A percentile compares a stretch with the other conserved stretches of the same genome.
These are phyloP conservation scores for Gambelia wislizenii DNA, from an alignment of 2,797 vertebrate genomes.

Conservation along the genomic window DNA sequence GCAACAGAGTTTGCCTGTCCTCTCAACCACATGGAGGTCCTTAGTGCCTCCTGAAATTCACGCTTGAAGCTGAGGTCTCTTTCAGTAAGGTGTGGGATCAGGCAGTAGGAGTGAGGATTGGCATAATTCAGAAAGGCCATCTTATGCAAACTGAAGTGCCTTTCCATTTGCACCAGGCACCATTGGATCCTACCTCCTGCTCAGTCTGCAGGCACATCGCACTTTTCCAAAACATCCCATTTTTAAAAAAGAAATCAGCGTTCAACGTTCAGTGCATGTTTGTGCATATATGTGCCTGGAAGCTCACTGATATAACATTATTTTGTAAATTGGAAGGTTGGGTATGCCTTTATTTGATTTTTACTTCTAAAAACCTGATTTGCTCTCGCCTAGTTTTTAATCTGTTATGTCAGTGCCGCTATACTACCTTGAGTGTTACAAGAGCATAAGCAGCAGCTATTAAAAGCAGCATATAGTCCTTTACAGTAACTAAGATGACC, in stretches of 20 bases:
- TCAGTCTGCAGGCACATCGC: not conserved
- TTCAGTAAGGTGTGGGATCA: not conserved
- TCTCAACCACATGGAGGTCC: no score
- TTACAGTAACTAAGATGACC: not conserved
- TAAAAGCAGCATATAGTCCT: accelerated
- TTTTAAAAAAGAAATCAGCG: no score
- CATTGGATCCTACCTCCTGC: not conserved
- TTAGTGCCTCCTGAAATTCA: not conserved
- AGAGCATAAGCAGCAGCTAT: not conserved
- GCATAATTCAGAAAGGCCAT: not conserved
- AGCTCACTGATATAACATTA: not conserved
- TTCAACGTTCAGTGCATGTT: not conserved
- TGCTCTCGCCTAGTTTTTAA: not conserved
- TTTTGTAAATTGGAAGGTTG: not conserved
- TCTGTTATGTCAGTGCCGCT: not conserved
- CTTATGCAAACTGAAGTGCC: not conserved
- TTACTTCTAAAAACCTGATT: not conserved
- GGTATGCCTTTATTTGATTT: not conserved
- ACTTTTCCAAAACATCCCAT: not conserved
- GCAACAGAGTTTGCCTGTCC: not conserved
- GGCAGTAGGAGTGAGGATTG: not conserved
- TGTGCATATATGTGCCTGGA: not conserved
- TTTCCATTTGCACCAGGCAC: not conserved
- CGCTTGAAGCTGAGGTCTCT: no score
- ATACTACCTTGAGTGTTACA: not conserved